Evolutionary conservation across 2,888 invertebrate species (phyloP).

Genomic region (Dexiosoma caninum): DNA sequence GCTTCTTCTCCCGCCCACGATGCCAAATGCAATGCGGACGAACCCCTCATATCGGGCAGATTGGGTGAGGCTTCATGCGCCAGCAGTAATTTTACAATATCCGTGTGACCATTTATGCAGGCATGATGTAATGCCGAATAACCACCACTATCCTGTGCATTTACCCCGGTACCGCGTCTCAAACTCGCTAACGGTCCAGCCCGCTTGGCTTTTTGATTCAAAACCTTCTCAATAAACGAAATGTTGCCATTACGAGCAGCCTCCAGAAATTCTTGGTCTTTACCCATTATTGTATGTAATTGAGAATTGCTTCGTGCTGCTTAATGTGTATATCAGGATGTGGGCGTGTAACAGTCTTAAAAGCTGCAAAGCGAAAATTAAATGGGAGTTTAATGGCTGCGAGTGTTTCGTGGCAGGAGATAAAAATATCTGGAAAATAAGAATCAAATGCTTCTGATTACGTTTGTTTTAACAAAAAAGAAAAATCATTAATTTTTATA

Average conservation of each 20-base stretch:
- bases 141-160: constrained; percentile 94
- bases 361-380: neutral
- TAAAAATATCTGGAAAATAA: neutral
- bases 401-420: neutral
- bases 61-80: constrained; percentile 91
- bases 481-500: neutral
- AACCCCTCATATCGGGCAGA: constrained; percentile 92
- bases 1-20: constrained; percentile 96
- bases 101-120: constrained; percentile 94
- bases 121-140: constrained; percentile 97
- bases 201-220: constrained; percentile 92
- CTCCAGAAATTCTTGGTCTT: constrained; percentile 97
- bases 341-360: neutral
- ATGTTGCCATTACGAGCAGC: constrained; percentile 96
- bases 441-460: neutral
- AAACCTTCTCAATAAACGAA: constrained; percentile 92
- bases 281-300: constrained; percentile 85
- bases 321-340: no score
- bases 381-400: neutral
- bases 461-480: neutral
- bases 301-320: neutral
- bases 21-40: constrained; percentile 94
- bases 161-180: constrained; percentile 92
- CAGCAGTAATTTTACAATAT: constrained; percentile 89
- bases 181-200: constrained; percentile 95